Conservation (phyloP, 1,140 invertebrate species). For the Nephila pilipes region DNA sequence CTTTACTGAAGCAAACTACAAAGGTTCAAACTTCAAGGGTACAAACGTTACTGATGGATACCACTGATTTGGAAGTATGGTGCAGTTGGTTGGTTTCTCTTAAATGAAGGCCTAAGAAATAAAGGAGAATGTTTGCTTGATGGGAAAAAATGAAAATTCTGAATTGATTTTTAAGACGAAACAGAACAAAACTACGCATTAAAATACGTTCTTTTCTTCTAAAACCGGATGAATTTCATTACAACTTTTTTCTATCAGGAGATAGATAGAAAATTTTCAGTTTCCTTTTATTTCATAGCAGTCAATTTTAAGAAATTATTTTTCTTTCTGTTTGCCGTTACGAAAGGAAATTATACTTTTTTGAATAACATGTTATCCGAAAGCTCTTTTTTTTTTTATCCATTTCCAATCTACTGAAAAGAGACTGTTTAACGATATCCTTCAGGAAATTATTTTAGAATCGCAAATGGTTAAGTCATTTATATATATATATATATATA, state of each 20-base stretch:
- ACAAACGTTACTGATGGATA: too few species aligned
- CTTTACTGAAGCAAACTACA: too few species aligned
- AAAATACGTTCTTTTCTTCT: background rate
- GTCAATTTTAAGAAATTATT: background rate
- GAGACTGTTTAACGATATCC: background rate
- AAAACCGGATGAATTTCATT: background rate
- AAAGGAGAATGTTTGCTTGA: too few species aligned
- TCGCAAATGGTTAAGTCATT: background rate
- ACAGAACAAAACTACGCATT: background rate
- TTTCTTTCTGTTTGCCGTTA: background rate
- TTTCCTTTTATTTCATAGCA: background rate
- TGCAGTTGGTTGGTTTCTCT: too few species aligned
- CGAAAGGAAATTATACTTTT: slow-evolving; percentile 8
- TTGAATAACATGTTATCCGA: background rate
- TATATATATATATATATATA: background rate
- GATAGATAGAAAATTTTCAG: background rate
- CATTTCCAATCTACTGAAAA: background rate
- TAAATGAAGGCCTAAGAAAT: too few species aligned
- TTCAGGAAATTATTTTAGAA: background rate
- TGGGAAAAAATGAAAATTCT: background rate
- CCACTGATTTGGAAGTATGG: too few species aligned
- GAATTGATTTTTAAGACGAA: background rate
- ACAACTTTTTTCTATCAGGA: background rate
- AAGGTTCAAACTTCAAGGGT: too few species aligned
- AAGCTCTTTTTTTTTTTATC: background rate